These are phyloP conservation scores for Scelioninae gen. 1 DNA, from an alignment of 2,888 invertebrate species.

Conservation along the genomic window DNA sequence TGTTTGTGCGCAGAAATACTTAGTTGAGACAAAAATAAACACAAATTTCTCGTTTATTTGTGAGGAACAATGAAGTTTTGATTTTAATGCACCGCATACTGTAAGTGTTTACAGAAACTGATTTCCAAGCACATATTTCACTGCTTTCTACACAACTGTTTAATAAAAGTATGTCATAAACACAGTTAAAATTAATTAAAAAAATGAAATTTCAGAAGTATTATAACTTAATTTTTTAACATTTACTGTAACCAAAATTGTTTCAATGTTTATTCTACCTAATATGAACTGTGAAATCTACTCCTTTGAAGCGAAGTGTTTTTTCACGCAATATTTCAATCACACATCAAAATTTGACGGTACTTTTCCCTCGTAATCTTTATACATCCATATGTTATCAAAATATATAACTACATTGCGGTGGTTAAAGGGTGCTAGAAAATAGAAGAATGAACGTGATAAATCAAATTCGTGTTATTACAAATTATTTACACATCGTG, in stretches of 20 bases:
- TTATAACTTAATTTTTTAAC: background rate
- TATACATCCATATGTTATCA: constrained; percentile 16
- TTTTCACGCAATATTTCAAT: constrained; percentile 38
- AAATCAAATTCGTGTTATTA: constrained; percentile 16
- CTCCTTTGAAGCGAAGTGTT: constrained; percentile 2
- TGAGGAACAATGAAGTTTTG: constrained; percentile 7
- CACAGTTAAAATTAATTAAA: background rate
- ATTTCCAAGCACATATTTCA: background rate
- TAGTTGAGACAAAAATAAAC: background rate
- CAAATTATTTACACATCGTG: constrained; percentile 16
- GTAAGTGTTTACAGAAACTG: background rate
- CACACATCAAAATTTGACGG: constrained; percentile 33
- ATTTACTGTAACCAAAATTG: background rate
- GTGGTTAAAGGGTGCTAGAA: too few relatives aligned
- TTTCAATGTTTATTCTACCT: constrained; percentile 5
- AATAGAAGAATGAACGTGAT: background rate
- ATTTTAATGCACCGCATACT: constrained; percentile 1
- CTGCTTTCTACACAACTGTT: background rate
- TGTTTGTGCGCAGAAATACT: background rate
- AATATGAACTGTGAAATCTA: constrained; percentile 1
- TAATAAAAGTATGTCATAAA: background rate
- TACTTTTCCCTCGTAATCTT: constrained; percentile 23
- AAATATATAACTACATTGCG: too few relatives aligned
- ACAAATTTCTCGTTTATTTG: background rate
- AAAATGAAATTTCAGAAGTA: background rate